Evolutionary conservation across 2,113 vertebrate species (phyloP).

Genomic region (Pterophyllum scalare): DNA sequence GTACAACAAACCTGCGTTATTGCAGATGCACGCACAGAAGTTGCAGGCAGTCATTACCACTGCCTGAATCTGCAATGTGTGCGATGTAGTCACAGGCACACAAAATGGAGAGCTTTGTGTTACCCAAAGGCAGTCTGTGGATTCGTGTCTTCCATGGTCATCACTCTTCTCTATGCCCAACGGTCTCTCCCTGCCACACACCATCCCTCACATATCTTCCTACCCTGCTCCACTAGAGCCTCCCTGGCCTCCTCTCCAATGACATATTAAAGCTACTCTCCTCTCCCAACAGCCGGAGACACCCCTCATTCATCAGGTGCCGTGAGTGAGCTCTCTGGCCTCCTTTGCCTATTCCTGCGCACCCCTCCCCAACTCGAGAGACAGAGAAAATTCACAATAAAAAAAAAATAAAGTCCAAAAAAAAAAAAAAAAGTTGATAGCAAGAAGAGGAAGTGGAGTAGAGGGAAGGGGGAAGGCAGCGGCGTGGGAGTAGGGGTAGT

Average conservation of each 20-base stretch:
- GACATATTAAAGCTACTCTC: conserved; percentile 76
- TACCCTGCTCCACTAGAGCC: conserved; percentile 51
- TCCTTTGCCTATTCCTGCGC: conserved; percentile 4
- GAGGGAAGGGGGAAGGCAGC: not conserved
- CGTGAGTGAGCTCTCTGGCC: conserved; percentile 51
- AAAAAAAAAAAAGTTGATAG: not conserved
- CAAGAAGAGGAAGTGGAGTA: not conserved
- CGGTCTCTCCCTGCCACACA: conserved; percentile 67
- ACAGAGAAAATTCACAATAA: conserved; percentile 43
- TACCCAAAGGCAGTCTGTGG: conserved; percentile 61
- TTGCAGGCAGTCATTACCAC: conserved; percentile 37
- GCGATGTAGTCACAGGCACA: conserved; percentile 14
- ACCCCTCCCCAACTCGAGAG: conserved; percentile 6
- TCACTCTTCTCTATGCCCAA: conserved; percentile 74
- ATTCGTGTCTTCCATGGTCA: conserved; percentile 66
- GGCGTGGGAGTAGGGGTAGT: conserved; percentile 15
- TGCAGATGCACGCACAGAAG: conserved; percentile 35
- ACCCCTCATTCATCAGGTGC: conserved; percentile 76
- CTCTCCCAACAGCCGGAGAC: conserved; percentile 66
- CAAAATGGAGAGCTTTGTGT: conserved; percentile 63
- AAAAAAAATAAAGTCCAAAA: not conserved
- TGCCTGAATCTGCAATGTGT: conserved; percentile 42
- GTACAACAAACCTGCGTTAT: not conserved
- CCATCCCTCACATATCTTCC: conserved; percentile 70
- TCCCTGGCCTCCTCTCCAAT: conserved; percentile 58